Evolutionary conservation across 2,888 invertebrate species (phyloP).

Genomic region (Prionchulus punctatus): DNA sequence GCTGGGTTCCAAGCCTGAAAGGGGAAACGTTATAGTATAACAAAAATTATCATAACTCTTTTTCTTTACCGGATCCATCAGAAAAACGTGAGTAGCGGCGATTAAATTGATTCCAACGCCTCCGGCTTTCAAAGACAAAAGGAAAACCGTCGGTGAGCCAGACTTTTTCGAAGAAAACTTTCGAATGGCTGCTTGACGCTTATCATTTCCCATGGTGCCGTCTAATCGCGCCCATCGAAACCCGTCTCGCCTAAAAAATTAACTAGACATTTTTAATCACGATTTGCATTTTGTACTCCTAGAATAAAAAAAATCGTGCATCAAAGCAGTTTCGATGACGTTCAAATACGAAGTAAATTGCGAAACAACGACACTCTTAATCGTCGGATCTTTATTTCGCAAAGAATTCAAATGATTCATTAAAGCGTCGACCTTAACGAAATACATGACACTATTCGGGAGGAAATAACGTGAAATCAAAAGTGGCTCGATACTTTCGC

Average conservation of each 20-base stretch:
- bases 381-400: background rate
- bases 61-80: slow-evolving; percentile 71
- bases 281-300: too few relatives aligned
- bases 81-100: slow-evolving; percentile 42
- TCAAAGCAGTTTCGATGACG: slow-evolving; percentile 52
- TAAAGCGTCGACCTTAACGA: background rate
- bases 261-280: too few relatives aligned
- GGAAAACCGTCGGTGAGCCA: slow-evolving; percentile 45
- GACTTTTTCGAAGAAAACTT: background rate
- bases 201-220: background rate
- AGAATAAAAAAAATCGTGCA: slow-evolving; percentile 1
- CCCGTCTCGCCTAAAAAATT: background rate
- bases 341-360: slow-evolving; percentile 74
- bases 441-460: too few relatives aligned
- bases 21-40: too few relatives aligned
- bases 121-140: slow-evolving; percentile 76
- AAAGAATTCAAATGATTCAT: background rate
- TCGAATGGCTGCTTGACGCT: background rate
- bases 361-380: slow-evolving; percentile 52
- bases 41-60: background rate
- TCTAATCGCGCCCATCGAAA: background rate
- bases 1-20: slow-evolving; percentile 54
- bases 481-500: background rate
- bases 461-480: background rate
- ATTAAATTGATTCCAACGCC: slow-evolving; percentile 87